Base-by-base conservation (phyloP, 2,888 invertebrate species). In the Cosmopolites sordidus region DNA sequence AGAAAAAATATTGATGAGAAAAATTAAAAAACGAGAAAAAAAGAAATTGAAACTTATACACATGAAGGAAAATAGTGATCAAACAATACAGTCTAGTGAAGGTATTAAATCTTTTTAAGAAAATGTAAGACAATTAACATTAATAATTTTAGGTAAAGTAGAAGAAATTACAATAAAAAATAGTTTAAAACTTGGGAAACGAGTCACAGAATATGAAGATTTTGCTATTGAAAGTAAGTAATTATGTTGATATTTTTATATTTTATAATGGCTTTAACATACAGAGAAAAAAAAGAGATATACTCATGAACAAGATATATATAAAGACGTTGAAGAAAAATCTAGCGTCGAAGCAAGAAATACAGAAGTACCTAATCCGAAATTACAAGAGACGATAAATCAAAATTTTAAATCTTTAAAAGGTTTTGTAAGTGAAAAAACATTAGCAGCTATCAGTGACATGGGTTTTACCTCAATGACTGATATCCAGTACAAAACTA, bases 381-480 rank as follows among this genome's bases (percentile, higher is more conserved):
- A 22, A 22, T 56, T 66, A 40, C 64, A 65, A 55, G 66, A 66
- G 44, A 47, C 64, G 5, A 66, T 66, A 43, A 62, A 54, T 42
- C 51, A 52, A 14, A 58, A 60, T 16, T 65, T 68, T 56, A 61
- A 61, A 3, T 59, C 66, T 1, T 53, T 69, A 1, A 61, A 82
- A 66, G 84, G 79, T 1, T 82, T 78, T 67, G 85, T 95, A 0
- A 89, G 88, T 62, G 89, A 92, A 62, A 78, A 83, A 22, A 92
- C 94, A 0, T 70, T 92, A 12, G 86, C 86, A 73, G 94, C 84
- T 1, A 81, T 96, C 42, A 76, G 78, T 45, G 91, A 92, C 33
- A 94, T 98, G 95, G 94, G 92, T 1, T 97, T 96, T 70, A 84
- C 82, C 2, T 84, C 85, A 17, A 92, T 98, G 93, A 98, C 97